Base-by-base conservation (phyloP, 2,888 invertebrate species). In the Eurois occulta region DNA sequence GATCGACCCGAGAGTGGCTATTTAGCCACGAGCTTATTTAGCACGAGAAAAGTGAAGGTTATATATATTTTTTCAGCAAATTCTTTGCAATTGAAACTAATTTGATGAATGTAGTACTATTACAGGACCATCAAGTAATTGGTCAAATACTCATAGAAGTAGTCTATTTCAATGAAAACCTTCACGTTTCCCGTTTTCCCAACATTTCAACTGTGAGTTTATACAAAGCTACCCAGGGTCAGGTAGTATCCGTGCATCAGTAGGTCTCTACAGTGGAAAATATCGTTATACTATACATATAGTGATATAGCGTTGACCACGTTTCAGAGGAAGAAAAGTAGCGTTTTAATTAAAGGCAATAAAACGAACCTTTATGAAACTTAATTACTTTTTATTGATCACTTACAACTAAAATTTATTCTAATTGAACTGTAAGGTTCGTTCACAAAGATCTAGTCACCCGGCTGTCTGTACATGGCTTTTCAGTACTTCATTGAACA, bases 361-460 rank as follows among this genome's bases (percentile, higher is more conserved):
- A 58, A 78, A 84, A 88, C 71, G 46, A 58, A 66, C 11, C 24
- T 75, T 11, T 78, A 87, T 16, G 52, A 87, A 89, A 89, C 89
- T 90, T 89, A 91, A 81, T 85, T 88, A 86, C 24, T 66, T 72
- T 84, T 86, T 88, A 88, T 89, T 91, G 73, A 75, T 88, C 84
- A 80, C 89, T 91, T 92, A 91, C 65, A 76, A 83, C 77, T 90
- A 90, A 86, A 88, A 80, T 83, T 78, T 82, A 87, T 72, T 77
- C 85, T 90, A 85, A 86, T 82, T 83, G 76, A 83, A 84, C 82
- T 78, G 43, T 73, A 64, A 76, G 73, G 84, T 78, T 81, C 85
- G 21, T 80, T 80, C 81, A 80, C 72, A 81, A 75, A 81, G 68
- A 80, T 83, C 75, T 78, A 46, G 38, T 74, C 75, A 65, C 86